Evolutionary conservation across 2,888 invertebrate genomes (phyloP), one percentile per base, ranked within the genome.

Genomic region (Trachelus troglodyta): DNA sequence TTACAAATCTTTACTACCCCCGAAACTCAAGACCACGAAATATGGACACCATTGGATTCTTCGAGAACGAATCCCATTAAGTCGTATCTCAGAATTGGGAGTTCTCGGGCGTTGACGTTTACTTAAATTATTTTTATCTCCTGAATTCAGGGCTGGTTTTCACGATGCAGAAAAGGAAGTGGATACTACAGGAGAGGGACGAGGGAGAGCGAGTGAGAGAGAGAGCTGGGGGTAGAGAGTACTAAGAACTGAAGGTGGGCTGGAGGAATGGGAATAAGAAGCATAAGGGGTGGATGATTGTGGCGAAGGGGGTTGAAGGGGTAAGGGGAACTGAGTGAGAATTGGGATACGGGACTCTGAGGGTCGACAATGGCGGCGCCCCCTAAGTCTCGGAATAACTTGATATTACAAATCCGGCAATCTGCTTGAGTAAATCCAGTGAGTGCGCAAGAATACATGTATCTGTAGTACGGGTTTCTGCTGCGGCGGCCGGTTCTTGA

Each of bases 41-140:
- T 23, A 56, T 9, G 1, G 15, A 0, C 1, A 23, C 2, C 1
- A 30, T 71, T 30, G 9, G 31, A 31, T 11, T 37, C 73, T 40
- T 73, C 69, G 75, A 31, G 74, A 71, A 33, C 69, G 77, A 56
- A 35, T 75, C 75, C 69, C 80, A 79, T 81, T 79, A 81, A 83
- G 83, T 80, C 79, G 74, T 23, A 23, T 56, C 56, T 56, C 23
- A 6, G 15, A 56, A 23, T 56, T 23, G 9, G 23, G 9, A 23
- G 9, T 56, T 23, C 75, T 79, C 75, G 73, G 74, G 69, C 75
- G 76, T 73, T 56, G 12, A 33, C 33, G 76, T 76, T 81, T 80
- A 76, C 78, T 80, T 80, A 79, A 84, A 85, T 86, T 85, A 85
- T 87, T 86, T 87, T 87, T 86, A 87, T 87, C 86, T 83, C 80